phyloP scores from a whole-genome alignment of 2,797 vertebrate genomes.

The Eurystomus glaucurus region DNA sequence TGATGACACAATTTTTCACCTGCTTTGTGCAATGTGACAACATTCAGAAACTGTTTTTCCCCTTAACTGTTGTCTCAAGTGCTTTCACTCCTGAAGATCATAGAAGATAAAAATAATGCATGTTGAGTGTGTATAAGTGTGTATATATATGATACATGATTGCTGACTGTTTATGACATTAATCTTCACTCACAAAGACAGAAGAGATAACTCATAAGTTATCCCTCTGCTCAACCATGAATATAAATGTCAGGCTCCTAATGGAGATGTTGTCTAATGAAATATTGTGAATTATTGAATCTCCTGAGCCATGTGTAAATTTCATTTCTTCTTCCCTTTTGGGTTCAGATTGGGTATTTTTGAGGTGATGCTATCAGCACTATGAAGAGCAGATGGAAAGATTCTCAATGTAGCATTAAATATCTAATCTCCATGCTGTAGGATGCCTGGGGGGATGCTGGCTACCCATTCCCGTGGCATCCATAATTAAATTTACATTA shows the following conservation, averaged over 20 bases:
- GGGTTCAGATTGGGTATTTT: constrained; percentile 31
- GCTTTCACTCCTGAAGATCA: constrained; percentile 47
- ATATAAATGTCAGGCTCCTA: constrained; percentile 72
- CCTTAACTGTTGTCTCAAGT: constrained; percentile 39
- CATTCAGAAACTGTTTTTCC: constrained; percentile 25
- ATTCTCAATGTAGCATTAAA: constrained; percentile 34
- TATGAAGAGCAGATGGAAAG: constrained; percentile 10
- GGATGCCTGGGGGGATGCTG: constrained; percentile 24
- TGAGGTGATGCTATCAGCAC: constrained; percentile 45
- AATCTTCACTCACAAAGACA: constrained; percentile 76
- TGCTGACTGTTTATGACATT: constrained; percentile 71
- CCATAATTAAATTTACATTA: constrained; percentile 46
- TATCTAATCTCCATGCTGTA: background rate
- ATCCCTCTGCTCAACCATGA: constrained; percentile 69
- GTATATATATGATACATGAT: constrained; percentile 48
- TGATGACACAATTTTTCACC: background rate
- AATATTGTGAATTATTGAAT: constrained; percentile 58
- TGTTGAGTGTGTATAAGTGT: constrained; percentile 34
- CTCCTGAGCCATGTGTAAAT: constrained; percentile 61
- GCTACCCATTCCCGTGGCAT: constrained; percentile 30
- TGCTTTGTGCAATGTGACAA: constrained; percentile 45
- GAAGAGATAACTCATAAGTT: constrained; percentile 71
- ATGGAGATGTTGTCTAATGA: constrained; percentile 75
- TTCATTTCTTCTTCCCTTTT: constrained; percentile 67
- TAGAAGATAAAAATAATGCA: constrained; percentile 65